These are phyloP conservation scores for Tauraco erythrolophus DNA, from an alignment of 2,113 vertebrate species.

Conservation along the genomic window DNA sequence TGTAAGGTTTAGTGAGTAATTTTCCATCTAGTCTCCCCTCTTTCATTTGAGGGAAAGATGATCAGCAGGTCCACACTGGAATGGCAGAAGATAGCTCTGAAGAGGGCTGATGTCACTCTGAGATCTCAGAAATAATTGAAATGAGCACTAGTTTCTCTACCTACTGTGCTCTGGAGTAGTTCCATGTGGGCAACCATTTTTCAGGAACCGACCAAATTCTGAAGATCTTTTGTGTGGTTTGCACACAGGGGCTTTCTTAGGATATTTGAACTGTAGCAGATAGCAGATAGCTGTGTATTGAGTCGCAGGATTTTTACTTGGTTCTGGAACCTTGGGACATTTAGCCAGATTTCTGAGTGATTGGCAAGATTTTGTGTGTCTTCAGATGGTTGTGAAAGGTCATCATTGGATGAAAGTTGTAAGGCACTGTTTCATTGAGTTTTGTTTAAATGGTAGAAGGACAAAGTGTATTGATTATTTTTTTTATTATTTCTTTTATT, in stretches of 20 bases:
- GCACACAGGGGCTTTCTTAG: not conserved
- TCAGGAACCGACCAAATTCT: not conserved
- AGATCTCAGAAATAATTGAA: not conserved
- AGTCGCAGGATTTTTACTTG: not conserved
- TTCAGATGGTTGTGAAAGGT: not conserved
- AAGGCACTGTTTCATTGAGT: not conserved
- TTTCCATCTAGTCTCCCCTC: not conserved
- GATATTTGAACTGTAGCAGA: not conserved
- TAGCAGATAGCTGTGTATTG: not conserved
- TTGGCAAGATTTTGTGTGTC: not conserved
- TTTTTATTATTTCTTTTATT: not conserved
- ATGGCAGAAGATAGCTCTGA: not conserved
- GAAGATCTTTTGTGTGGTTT: not conserved
- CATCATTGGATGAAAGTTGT: not conserved
- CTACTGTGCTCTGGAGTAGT: not conserved
- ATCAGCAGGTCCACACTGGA: not conserved
- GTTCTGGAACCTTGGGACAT: not conserved
- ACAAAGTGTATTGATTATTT: not conserved
- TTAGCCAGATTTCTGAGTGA: not conserved
- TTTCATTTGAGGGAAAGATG: not conserved
- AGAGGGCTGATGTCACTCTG: not conserved
- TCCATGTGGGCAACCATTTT: not conserved
- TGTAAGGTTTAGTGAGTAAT: not conserved
- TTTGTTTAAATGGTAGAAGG: not conserved
- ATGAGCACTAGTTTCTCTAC: not conserved